Evolutionary conservation across 2,797 vertebrate genomes (phyloP), one percentile per base, ranked within the genome.

Genomic region (Premnoplex brunnescens): DNA sequence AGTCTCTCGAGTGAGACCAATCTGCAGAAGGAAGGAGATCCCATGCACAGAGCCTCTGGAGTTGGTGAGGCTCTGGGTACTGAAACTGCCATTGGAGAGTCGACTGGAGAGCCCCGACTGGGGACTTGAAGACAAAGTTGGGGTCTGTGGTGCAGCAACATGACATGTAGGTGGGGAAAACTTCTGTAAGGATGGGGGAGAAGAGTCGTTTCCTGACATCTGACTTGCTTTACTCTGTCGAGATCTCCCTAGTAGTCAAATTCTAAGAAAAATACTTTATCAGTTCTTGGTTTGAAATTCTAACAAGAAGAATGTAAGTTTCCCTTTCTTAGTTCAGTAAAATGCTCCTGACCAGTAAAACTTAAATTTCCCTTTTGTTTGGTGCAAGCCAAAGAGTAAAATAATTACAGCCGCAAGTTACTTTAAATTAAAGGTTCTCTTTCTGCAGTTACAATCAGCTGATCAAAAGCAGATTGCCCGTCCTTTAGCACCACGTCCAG

Each of bases 21-120:
- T 99, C 97, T 99, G 99, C 94, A 99, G 98, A 59, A 99, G 98
- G 97, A 99, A 99, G 79, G 99, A 99, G 95, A 99, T 96, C 18
- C 99, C 99, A 80, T 99, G 98, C 97, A 99, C 93, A 14, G 99
- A 99, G 49, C 98, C 97, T 30, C 99, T 97, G 88, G 99, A 99
- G 97, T 99, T 98, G 88, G 99, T 99, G 95, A 99, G 99, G 88
- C 99, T 99, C n/a, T 98, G 98, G 36, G 98, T 98, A 24, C 98
- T 99, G 98, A 98, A 98, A 93, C 99, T 99, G 97, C 99, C 99
- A 98, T 99, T 99, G 96, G 99, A 99, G 81, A 99, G 98, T 22
- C 98, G 98, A 37, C 98, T 97, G 95, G 98, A 99, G 76, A 99
- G 97, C 43, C 98, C 98, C 23, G 98, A 99, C 73, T 98, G 98